phyloP scores from a whole-genome alignment of 2,888 invertebrate genomes.

The Trachelus troglodyta region DNA sequence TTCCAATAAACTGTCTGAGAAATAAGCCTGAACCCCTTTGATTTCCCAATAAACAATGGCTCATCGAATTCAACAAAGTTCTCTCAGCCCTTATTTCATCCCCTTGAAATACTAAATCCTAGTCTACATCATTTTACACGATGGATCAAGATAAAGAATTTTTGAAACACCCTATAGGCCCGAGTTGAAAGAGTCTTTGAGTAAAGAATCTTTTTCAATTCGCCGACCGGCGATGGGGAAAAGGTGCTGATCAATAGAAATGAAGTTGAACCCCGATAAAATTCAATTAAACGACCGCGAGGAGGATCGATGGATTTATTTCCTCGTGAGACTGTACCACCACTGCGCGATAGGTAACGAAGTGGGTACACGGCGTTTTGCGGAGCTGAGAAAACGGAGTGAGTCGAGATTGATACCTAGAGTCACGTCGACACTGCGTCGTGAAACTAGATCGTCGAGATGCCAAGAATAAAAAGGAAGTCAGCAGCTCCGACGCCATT shows the following conservation, averaged over 20 bases:
- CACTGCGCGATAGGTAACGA: slow-evolving; percentile 56
- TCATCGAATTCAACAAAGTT: neutral
- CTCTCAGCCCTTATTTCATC: neutral
- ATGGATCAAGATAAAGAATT: neutral
- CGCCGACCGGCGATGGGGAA: too few species aligned
- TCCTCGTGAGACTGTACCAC: slow-evolving; percentile 36
- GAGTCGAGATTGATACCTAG: slow-evolving; percentile 59
- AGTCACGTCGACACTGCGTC: slow-evolving; percentile 57
- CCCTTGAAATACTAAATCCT: neutral
- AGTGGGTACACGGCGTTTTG: slow-evolving; percentile 61
- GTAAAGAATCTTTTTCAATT: neutral
- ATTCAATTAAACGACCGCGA: neutral
- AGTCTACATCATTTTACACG: neutral
- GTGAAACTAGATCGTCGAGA: slow-evolving; percentile 54
- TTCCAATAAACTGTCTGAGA: neutral
- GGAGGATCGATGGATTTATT: slow-evolving; percentile 1
- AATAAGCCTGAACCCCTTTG: neutral
- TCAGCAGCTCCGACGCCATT: neutral
- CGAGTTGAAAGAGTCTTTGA: neutral
- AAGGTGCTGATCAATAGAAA: neutral
- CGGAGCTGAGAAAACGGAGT: slow-evolving; percentile 48
- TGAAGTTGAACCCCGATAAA: neutral
- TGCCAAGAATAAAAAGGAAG: neutral
- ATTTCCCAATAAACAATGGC: neutral
- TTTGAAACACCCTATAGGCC: neutral